Conservation (phyloP, 2,888 invertebrate species). For the Antitype chi region DNA sequence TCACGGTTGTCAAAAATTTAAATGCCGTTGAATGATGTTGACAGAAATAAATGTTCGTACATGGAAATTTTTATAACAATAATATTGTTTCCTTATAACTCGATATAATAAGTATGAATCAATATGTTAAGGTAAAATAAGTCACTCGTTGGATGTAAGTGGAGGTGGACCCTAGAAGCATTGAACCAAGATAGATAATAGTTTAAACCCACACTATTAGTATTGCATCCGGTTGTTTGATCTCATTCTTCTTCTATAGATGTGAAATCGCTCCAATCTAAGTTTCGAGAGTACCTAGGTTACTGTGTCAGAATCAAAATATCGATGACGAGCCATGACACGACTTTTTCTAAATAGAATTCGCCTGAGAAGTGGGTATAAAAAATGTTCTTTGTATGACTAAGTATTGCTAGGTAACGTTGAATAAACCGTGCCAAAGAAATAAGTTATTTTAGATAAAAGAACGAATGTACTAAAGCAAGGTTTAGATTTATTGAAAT, state of each 20-base stretch:
- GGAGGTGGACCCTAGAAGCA: neutral
- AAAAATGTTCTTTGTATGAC: conserved; percentile 29
- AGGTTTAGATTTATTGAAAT: conserved; percentile 33
- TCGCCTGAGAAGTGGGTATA: neutral
- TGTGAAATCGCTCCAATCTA: conserved; percentile 47
- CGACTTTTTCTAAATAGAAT: conserved; percentile 21
- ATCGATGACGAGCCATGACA: conserved; percentile 34
- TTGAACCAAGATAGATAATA: neutral
- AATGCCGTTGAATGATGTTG: conserved; percentile 21
- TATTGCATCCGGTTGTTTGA: conserved; percentile 9
- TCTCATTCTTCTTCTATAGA: conserved; percentile 34
- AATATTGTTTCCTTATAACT: neutral
- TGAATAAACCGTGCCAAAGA: conserved; percentile 20
- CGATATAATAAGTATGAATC: neutral
- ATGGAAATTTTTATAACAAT: conserved; percentile 23
- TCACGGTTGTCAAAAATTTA: conserved; percentile 39
- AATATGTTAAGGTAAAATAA: neutral
- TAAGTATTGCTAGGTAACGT: conserved; percentile 27
- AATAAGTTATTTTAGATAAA: conserved; percentile 19
- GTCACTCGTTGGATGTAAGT: neutral
- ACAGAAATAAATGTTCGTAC: conserved; percentile 15
- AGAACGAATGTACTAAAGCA: conserved; percentile 15
- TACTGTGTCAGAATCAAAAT: conserved; percentile 43
- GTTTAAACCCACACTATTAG: neutral
- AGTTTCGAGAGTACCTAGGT: conserved; percentile 51